Base-by-base conservation (phyloP, 1,140 invertebrate genomes). In the Rhynchophorus ferrugineus region DNA sequence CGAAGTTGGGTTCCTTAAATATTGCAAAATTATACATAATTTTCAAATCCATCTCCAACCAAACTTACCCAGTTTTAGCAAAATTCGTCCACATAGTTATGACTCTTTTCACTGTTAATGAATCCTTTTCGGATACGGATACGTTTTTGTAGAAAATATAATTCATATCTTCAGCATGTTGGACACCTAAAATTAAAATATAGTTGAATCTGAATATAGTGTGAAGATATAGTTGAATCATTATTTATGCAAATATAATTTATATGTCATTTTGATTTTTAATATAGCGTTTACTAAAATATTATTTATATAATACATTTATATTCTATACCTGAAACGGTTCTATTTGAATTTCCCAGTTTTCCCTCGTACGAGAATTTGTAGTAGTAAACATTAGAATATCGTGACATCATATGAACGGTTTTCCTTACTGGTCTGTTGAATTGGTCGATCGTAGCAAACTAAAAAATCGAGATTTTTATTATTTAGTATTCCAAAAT, bases 71-170 rank as follows among this genome's bases (percentile, higher is more conserved):
- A 24, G 34, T 43, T 53, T 44, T 53, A 8, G 49, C 55, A 53
- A 57, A 57, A 42, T 57, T 57, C 1, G 49, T 57, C 55, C 55
- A 57, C 29, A 57, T 38, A 8, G 49, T 52, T 8, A 48, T 41
- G 7, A 53, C 17, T 34, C 38, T 35, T 8, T 36, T 19, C 13
- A 36, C 7, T 0, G 21, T 44, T 43, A 35, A 24, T 20, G 8
- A 11, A 21, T 52, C 49, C 17, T 42, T 9, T 9, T 29, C 19
- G 36, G 9, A 22, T n/a, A 19, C 35, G 21, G 16, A 11, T 13
- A 18, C 37, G 7, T 22, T 11, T 9, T 2, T 16, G 2, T 13
- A 7, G 22, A 57, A 57, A 1, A 53, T 13, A 48, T 57, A 57
- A 5, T 46, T 41, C 11, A 57, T 20, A 24, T 57, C 55, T 53